phyloP scores from a whole-genome alignment of 2,113 vertebrate species.

The Motacilla alba region DNA sequence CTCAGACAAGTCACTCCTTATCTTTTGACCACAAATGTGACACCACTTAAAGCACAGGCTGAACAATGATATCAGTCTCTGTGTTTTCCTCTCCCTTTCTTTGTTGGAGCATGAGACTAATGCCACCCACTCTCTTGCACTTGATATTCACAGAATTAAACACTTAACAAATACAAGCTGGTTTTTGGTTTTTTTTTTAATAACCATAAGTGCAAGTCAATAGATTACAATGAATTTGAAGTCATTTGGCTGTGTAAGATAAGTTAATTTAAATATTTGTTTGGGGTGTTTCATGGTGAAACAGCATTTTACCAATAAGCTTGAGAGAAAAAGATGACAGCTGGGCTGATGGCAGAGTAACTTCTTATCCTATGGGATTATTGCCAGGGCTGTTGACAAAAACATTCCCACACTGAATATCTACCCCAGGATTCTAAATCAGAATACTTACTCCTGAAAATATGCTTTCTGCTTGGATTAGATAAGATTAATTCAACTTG shows the following conservation, averaged over 20 bases:
- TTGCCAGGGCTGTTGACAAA: background rate
- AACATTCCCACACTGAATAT: background rate
- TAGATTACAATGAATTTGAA: background rate
- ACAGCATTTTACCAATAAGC: background rate
- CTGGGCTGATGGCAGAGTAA: background rate
- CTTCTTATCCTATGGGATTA: background rate
- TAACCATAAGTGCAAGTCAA: background rate
- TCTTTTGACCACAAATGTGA: background rate
- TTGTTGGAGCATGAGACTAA: background rate
- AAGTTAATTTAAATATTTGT: background rate
- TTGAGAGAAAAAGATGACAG: background rate
- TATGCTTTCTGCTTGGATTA: background rate
- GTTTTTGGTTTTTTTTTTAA: background rate
- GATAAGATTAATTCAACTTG: background rate
- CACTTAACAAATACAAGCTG: slow-evolving; percentile 8
- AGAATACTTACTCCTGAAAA: background rate
- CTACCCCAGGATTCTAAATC: background rate
- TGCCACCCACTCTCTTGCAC: background rate
- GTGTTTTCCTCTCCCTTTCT: background rate
- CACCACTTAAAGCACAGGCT: background rate
- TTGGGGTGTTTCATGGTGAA: background rate
- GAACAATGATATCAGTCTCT: background rate
- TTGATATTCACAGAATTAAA: background rate
- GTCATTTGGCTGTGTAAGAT: background rate
- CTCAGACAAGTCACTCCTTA: background rate